Percentiles rank a stretch among this genome's conserved stretches.
phyloP scores from a whole-genome alignment of 2,888 invertebrate genomes.

The Papilio gigon region DNA sequence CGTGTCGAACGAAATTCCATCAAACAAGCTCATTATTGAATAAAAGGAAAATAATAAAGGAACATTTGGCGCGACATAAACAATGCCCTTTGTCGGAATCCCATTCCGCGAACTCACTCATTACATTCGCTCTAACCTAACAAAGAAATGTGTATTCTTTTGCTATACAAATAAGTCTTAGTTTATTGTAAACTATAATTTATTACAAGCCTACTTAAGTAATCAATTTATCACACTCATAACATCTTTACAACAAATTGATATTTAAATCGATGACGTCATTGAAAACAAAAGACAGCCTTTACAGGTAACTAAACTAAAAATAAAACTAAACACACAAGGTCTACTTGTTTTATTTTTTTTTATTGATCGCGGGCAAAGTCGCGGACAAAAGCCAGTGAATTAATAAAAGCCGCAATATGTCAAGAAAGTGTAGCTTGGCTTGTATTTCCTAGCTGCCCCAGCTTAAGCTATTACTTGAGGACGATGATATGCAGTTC shows the following conservation, averaged over 20 bases:
- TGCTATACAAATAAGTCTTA: not conserved
- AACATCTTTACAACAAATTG: not conserved
- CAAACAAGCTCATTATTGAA: conserved; percentile 25
- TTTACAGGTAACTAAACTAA: not conserved
- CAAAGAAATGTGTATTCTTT: conserved; percentile 15
- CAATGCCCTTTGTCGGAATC: conserved; percentile 26
- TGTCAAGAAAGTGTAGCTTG: not conserved
- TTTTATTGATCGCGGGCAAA: no score
- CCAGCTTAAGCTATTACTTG: conserved; percentile 3
- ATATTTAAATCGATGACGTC: not conserved
- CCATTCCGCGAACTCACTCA: conserved; percentile 1
- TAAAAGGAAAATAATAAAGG: conserved; percentile 27
- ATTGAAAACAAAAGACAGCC: conserved; percentile 1
- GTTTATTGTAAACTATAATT: not conserved
- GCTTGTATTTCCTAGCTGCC: not conserved
- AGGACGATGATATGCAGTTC: conserved; percentile 5
- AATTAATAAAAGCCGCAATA: not conserved
- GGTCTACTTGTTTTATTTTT: no score
- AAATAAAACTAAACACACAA: no score
- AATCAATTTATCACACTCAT: no score
- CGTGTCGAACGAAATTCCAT: conserved; percentile 11
- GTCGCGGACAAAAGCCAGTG: no score
- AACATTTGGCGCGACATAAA: conserved; percentile 25
- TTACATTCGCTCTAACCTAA: conserved; percentile 23
- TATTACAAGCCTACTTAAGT: not conserved